Base-by-base conservation (phyloP, 1,140 invertebrate genomes). In the Leucophenga varia region DNA sequence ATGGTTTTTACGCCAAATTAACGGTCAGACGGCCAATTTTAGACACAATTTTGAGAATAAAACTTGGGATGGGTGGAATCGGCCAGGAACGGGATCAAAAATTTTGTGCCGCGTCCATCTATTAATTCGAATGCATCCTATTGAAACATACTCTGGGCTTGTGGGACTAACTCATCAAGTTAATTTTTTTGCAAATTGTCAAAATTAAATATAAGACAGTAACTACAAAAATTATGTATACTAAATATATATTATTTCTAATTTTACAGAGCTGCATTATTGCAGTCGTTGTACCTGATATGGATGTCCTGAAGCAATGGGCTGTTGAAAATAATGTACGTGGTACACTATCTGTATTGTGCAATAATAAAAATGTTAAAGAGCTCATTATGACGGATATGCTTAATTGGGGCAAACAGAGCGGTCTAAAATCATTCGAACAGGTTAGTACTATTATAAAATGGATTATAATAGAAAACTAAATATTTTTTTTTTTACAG, bases 351-450 rank as follows among this genome's bases (percentile, higher is more conserved):
- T 91, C 90, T 39, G 88, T 93, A 16, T 80, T 97, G 1, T 97
- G 94, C 76, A 85, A 86, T 54, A 88, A 95, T 79, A 81, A 85
- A 42, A 84, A 88, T 65, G 86, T 97, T 2, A 98, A 98, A 78
- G 86, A 88, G 56, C 78, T 92, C 14, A 94, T 98, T 45, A 76
- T 94, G 64, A 88, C 91, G 37, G 94, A 97, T 72, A 91, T 98
- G 84, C 77, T 86, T 31, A 78, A 85, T 14, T 84, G 89, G 79
- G 95, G 93, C 31, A 94, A 90, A 76, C 86, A 91, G 70, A 87
- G 84, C 52, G 91, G 92, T 25, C 81, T 98, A 2, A 94, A 94
- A 79, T 95, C 93, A 19, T 97, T 98, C 75, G 95, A 98, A 82
- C 94, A 97, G 84, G 95, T 97, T 75, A 63, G 57, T 61, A 8